Conservation (phyloP, 2,888 invertebrate genomes). For the Phortica okadai region DNA sequence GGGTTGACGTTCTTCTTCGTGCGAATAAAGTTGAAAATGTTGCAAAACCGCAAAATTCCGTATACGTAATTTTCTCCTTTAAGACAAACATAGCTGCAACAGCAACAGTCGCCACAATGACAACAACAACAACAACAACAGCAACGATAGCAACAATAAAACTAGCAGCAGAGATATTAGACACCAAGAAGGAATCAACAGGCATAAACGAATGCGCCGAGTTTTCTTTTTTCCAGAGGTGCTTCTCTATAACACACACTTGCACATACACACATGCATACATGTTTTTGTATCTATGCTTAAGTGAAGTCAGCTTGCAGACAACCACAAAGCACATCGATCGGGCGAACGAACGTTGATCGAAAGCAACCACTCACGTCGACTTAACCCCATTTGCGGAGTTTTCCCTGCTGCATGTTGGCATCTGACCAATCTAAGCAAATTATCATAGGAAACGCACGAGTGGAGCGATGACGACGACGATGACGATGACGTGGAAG, state of each 20-base stretch:
- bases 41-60: constrained; percentile 54
- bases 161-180: constrained; percentile 4
- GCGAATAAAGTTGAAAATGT: constrained; percentile 22
- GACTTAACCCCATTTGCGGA: constrained; percentile 56
- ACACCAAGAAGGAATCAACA: constrained; percentile 63
- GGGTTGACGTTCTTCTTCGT: constrained; percentile 38
- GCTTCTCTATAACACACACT: neutral
- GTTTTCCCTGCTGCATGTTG: constrained; percentile 48
- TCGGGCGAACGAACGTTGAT: neutral
- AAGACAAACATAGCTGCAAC: constrained; percentile 30
- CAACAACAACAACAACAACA: constrained; percentile 10
- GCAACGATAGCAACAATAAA: constrained; percentile 26
- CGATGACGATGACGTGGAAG: neutral
- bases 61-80: constrained; percentile 63
- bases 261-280: neutral
- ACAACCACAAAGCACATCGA: constrained; percentile 1
- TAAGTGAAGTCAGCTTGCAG: constrained; percentile 13
- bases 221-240: constrained; percentile 3
- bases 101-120: constrained; percentile 23
- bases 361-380: constrained; percentile 20
- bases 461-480: constrained; percentile 55
- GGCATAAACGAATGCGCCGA: constrained; percentile 9
- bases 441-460: constrained; percentile 70
- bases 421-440: constrained; percentile 61
- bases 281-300: no score